Evolutionary conservation across 2,888 invertebrate genomes (phyloP), one percentile per base, ranked within the genome.

Genomic region (Balanococcus diminutus): DNA sequence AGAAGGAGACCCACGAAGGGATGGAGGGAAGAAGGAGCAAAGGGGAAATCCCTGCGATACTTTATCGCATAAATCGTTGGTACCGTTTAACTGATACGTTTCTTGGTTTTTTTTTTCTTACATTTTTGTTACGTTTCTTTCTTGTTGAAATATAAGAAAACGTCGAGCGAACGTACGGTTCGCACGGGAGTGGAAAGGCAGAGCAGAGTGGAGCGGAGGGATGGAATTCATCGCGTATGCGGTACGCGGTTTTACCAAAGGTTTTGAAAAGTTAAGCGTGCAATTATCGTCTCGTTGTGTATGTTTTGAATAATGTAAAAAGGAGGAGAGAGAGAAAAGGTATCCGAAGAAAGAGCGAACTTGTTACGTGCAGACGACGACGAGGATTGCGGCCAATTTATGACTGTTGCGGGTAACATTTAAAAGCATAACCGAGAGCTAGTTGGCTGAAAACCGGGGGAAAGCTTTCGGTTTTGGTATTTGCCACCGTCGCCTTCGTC

Each of bases 311-410:
- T 67, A 67, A 67, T 67, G 67, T 67, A 67, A 14, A 67, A 67
- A 67, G 28, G n/a, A 16, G 28, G 5, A 14, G 14, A 16, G 25
- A 56, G 28, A 67, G 2, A 67, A n/a, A 6, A 16, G 67, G 28
- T 14, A 11, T 0, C 28, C 61, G 51, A 67, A 25, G 14, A 22
- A 28, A 28, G 25, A 28, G 28, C 2, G 67, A 67, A 67, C 67
- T 67, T 67, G 67, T 67, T 67, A 67, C 67, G 67, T 67, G 67
- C 67, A 67, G 28, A 67, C 67, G 67, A 67, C 67, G 67, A 67
- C 28, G 67, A 25, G 22, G 3, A 67, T 67, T 67, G 67, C 67
- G 67, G 67, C 67, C 67, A 67, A 67, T 67, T 67, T 67, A 67
- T 67, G 67, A 67, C 67, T 67, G 67, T 67, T 67, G 67, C 67